These are phyloP conservation scores for Malurus cyaneus DNA, from an alignment of 2,113 vertebrate species.

Conservation along the genomic window DNA sequence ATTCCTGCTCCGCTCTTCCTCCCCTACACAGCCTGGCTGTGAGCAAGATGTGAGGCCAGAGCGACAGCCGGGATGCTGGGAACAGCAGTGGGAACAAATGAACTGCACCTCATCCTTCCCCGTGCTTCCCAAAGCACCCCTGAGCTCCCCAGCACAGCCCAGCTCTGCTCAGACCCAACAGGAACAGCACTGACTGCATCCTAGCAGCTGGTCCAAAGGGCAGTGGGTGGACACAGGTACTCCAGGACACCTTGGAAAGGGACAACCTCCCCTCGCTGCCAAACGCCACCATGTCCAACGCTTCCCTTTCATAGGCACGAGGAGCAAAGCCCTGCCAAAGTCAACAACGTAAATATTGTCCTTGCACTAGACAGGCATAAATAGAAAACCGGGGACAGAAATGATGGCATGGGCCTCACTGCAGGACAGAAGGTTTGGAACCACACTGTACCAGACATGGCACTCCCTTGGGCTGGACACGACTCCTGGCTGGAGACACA, in stretches of 20 bases:
- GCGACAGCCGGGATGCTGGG: rapidly evolving
- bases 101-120: neutral
- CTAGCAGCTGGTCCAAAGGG: neutral
- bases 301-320: neutral
- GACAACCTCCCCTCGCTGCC: neutral
- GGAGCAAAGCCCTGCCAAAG: neutral
- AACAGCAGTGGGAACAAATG: neutral
- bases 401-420: neutral
- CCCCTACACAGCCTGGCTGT: neutral
- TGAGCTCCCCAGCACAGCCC: neutral
- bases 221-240: rapidly evolving
- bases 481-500: neutral
- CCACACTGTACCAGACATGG: too few species aligned
- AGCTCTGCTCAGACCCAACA: neutral
- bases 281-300: rapidly evolving
- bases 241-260: neutral
- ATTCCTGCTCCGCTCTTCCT: neutral
- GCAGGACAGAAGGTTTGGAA: neutral
- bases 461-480: neutral
- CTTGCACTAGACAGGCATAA: neutral
- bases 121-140: neutral
- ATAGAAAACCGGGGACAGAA: neutral
- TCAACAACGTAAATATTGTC: neutral
- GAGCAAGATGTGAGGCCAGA: neutral
- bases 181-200: neutral